Evolutionary conservation across 1,140 invertebrate species (phyloP).

Genomic region (Cyphomyrmex costatus): DNA sequence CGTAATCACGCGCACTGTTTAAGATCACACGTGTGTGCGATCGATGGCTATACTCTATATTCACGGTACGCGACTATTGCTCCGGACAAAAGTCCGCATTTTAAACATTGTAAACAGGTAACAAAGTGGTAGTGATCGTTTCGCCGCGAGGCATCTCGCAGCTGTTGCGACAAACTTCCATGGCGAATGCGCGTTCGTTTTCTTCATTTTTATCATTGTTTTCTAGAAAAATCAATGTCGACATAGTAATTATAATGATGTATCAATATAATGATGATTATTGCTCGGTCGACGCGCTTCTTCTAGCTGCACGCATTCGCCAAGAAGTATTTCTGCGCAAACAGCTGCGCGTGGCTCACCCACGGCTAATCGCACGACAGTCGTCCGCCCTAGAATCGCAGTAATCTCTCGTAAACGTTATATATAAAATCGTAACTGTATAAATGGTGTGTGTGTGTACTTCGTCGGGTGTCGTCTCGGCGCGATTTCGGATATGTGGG

Average conservation of each 20-base stretch:
- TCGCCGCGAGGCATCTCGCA: conserved; percentile 63
- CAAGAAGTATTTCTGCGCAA: conserved; percentile 47
- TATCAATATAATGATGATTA: conserved; percentile 49
- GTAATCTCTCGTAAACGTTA: conserved; percentile 74
- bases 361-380: conserved; percentile 58
- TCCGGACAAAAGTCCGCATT: conserved; percentile 83
- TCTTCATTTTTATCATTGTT: background rate
- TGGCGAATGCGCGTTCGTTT: conserved; percentile 54
- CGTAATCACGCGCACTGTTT: conserved; percentile 71
- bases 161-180: conserved; percentile 41
- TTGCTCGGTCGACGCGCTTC: conserved; percentile 51
- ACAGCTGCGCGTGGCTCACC: background rate
- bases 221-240: conserved; percentile 5
- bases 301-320: conserved; percentile 49
- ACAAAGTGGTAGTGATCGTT: conserved; percentile 85
- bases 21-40: conserved; percentile 60
- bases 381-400: conserved; percentile 65
- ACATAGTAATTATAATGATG: background rate
- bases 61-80: conserved; percentile 81
- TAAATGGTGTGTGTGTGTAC: conserved; percentile 53
- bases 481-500: conserved; percentile 68
- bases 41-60: conserved; percentile 77
- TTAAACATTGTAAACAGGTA: conserved; percentile 86
- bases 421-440: conserved; percentile 76
- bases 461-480: conserved; percentile 55